Conservation (phyloP, 2,113 vertebrate genomes). For the Semnornis frantzii region DNA sequence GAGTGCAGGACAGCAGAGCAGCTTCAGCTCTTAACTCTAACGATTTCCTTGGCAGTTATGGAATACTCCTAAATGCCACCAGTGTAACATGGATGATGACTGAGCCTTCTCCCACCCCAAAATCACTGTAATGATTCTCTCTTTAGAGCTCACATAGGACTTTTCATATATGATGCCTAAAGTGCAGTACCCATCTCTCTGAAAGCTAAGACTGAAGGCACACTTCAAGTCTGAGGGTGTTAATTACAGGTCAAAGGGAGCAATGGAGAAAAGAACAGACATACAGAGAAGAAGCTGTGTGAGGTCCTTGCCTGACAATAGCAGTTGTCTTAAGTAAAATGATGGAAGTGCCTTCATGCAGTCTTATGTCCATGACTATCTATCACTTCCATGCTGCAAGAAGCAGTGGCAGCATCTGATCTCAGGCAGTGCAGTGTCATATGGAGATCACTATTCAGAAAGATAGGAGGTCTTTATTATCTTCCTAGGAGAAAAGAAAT, state of each 20-base stretch:
- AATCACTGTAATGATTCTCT: not conserved
- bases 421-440: not conserved
- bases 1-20: not conserved
- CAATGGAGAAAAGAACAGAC: not conserved
- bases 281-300: not conserved
- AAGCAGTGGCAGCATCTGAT: not conserved
- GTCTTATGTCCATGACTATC: not conserved
- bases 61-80: not conserved
- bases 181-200: not conserved
- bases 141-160: not conserved
- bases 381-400: not conserved
- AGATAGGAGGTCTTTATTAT: not conserved
- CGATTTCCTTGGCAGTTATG: not conserved
- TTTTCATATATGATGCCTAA: not conserved
- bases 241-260: not conserved
- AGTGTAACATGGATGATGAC: not conserved
- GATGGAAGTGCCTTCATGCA: not conserved
- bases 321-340: not conserved
- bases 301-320: not conserved
- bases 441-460: not conserved
- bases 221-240: not conserved
- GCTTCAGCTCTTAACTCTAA: not conserved
- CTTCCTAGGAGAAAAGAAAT: slow-evolving; percentile 10
- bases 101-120: not conserved
- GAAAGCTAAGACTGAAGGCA: not conserved